Conservation (phyloP, 2,888 invertebrate genomes). For the Slavum lentiscoides region DNA sequence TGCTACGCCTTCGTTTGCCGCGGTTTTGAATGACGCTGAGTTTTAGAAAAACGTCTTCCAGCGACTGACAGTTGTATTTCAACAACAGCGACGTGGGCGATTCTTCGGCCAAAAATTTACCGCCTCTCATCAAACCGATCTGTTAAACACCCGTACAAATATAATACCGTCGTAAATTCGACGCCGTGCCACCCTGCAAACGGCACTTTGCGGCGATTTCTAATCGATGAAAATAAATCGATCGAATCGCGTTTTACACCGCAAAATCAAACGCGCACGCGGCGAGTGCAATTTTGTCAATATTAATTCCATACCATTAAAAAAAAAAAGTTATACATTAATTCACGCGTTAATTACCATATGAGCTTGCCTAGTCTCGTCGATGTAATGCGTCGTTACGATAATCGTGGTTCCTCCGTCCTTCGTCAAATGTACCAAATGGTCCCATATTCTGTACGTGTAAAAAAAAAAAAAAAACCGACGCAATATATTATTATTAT, state of each 20-base stretch:
- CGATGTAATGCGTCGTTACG: slow-evolving; percentile 86
- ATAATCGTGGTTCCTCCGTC: slow-evolving; percentile 78
- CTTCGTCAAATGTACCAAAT: slow-evolving; percentile 76
- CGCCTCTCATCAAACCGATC: slow-evolving; percentile 84
- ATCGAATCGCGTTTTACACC: too few species aligned
- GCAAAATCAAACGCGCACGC: too few species aligned
- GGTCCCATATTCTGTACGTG: slow-evolving; percentile 76
- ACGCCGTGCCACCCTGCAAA: too few species aligned
- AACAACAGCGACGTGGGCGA: slow-evolving; percentile 73
- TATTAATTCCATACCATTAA: too few species aligned
- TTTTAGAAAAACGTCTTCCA: slow-evolving; percentile 82
- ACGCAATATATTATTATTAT: slow-evolving; percentile 3
- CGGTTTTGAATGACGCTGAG: slow-evolving; percentile 78
- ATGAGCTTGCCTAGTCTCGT: slow-evolving; percentile 81
- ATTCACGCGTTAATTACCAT: slow-evolving; percentile 65
- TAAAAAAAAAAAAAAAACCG: slow-evolving; percentile 26
- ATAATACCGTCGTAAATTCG: background rate
- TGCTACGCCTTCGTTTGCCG: slow-evolving; percentile 78
- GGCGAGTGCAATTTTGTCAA: too few species aligned
- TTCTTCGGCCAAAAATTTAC: slow-evolving; percentile 82
- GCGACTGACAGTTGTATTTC: slow-evolving; percentile 72
- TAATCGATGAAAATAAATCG: too few species aligned
- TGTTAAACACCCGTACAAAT: slow-evolving; percentile 58
- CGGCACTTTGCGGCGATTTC: too few species aligned
- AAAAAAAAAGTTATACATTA: too few species aligned